phyloP scores from a whole-genome alignment of 2,797 vertebrate species.

The Choloepus didactylus region DNA sequence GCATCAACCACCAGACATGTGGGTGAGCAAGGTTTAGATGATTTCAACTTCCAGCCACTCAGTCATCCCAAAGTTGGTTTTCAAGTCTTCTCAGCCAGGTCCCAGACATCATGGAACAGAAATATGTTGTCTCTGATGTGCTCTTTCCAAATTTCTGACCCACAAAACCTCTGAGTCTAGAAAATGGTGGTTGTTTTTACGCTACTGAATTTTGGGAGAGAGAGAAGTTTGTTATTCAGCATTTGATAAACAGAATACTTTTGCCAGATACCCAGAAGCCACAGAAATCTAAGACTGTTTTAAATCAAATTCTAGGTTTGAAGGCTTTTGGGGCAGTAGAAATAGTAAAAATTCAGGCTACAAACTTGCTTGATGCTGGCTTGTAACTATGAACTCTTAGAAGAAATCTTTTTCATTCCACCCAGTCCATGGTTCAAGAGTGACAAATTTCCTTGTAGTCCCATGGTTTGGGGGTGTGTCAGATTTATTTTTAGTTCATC shows the following conservation, averaged over 20 bases:
- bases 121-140: not conserved
- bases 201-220: not conserved
- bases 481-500: not conserved
- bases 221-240: not conserved
- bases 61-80: not conserved
- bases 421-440: not conserved
- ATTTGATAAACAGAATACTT: not conserved
- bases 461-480: not conserved
- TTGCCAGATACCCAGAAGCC: not conserved
- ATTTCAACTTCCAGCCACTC: not conserved
- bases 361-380: not conserved
- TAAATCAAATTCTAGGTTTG: slow-evolving; percentile 1
- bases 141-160: not conserved
- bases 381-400: not conserved
- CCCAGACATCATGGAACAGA: not conserved
- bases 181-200: not conserved
- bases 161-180: not conserved
- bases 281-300: not conserved
- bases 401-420: not conserved
- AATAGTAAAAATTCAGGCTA: not conserved
- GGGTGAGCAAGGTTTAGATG: not conserved
- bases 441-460: not conserved
- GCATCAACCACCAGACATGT: not conserved
- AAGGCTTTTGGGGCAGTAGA: not conserved
- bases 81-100: not conserved